Evolutionary conservation across 1,140 invertebrate species (phyloP).

Genomic region (Drosophila parvula): DNA sequence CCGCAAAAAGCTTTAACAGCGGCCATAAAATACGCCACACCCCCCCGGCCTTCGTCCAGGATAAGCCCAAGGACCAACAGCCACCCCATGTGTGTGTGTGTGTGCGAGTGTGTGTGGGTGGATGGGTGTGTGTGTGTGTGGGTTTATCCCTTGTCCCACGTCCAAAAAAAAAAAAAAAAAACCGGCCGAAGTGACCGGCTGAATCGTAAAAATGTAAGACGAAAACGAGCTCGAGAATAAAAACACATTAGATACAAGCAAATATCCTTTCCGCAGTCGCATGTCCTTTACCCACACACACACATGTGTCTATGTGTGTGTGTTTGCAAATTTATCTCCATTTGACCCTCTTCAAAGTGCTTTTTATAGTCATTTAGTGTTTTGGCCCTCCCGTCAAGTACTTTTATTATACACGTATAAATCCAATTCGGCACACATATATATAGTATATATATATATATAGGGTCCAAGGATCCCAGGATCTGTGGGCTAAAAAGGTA

Average conservation of each 20-base stretch:
- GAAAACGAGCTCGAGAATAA: constrained; percentile 81
- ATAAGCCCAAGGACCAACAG: constrained; percentile 46
- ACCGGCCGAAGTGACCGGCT: constrained; percentile 66
- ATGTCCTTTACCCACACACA: constrained; percentile 54
- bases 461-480: constrained; percentile 37
- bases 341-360: constrained; percentile 84
- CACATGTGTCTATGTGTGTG: constrained; percentile 7
- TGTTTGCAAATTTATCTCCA: constrained; percentile 83
- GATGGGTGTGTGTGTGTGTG: constrained; percentile 16
- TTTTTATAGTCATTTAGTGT: constrained; percentile 84
- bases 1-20: constrained; percentile 63
- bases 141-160: constrained; percentile 64
- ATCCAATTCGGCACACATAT: constrained; percentile 76
- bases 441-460: constrained; percentile 40
- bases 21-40: constrained; percentile 73
- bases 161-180: constrained; percentile 49
- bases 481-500: constrained; percentile 35
- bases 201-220: constrained; percentile 81
- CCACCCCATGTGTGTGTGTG: constrained; percentile 32
- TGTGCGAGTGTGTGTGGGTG: not conserved
- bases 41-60: constrained; percentile 13
- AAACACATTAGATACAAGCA: constrained; percentile 83
- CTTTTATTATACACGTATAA: constrained; percentile 83
- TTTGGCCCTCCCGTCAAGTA: constrained; percentile 82
- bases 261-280: constrained; percentile 75